Base-by-base conservation (phyloP, 2,113 vertebrate genomes). In the Oreotrochilus melanogaster region DNA sequence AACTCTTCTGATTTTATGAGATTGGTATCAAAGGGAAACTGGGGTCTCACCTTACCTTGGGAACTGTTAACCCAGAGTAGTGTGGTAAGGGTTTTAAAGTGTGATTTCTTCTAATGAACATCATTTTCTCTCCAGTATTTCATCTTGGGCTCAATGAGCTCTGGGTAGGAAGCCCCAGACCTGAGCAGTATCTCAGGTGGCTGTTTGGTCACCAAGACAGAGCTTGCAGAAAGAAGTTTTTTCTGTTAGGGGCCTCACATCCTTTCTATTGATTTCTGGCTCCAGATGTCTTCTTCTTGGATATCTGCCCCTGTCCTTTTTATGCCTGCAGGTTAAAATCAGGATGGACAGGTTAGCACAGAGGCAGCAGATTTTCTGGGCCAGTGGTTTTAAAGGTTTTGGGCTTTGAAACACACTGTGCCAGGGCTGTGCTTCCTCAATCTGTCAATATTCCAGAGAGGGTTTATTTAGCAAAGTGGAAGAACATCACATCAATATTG, bases 221-320 rank as follows among this genome's bases (percentile, higher is more conserved):
- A 78, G 62, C 24, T 35, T n/a, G 69, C 24, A 19, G 60, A 48
- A 24, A 58, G 37, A 48, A 50, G 11, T 45, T 79, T 11, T 11
- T 54, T 33, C 47, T 51, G 4, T 30, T 12, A 13, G 14, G 16
- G 28, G 3, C 12, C 9, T 73, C 53, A 15, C 7, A 37, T 2
- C 0, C 15, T 43, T 62, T 57, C 57, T 79, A 3, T 31, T 51
- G n/a, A 25, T 62, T 43, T 58, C 35, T 22, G 6, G 22, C 37
- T 54, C 67, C 48, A 53, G 48, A 17, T 35, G 16, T 18, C 18
- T 50, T 57, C 17, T 39, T 37, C 33, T 27, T 33, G 4, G 11
- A 1, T 48, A 15, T 8, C 60, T 78, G 42, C 31, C 35, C 4
- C 47, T 31, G 7, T 50, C 64, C 1, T 0, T 6, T 56, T 45